Base-by-base conservation (phyloP, 2,888 invertebrate species). In the Sarcophaga variegata region DNA sequence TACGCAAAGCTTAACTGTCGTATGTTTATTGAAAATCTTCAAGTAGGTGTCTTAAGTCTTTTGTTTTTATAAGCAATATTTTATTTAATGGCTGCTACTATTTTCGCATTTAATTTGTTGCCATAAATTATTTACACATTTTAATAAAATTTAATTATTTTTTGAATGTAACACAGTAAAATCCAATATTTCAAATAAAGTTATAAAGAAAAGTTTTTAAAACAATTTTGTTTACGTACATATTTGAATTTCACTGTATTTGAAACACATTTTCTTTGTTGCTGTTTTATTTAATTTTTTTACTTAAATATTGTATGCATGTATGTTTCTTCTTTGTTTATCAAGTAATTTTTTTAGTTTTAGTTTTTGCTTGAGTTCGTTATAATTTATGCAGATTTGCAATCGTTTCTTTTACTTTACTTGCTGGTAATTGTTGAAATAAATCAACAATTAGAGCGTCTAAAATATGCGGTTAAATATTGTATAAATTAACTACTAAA, bases 371-470 rank as follows among this genome's bases (percentile, higher is more conserved):
- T 63, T 59, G n/a, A 54, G 67, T 63, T 83, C 37, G 83, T 69
- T 86, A 14, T 54, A 87, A 87, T 87, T 84, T 84, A 87, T 87
- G 84, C 81, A 84, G 74, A 81, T 83, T 81, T 87, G 83, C 66
- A 87, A 78, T 81, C 76, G 64, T 75, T 82, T 37, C 69, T 75
- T 70, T 75, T 59, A 66, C 45, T 70, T 75, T 59, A 66, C 45
- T 54, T 66, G 85, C 71, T 66, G 49, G 81, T 77, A 85, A 81
- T 77, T 72, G 77, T 77, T 85, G 81, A 85, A 85, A 81, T 85
- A 81, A 85, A 85, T 85, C 74, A 85, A 74, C 81, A 85, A 85
- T 85, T 85, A 85, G 81, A 85, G 85, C 85, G 81, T 81, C 85
- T 81, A 85, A 85, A 85, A 85, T 85, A 85, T 85, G 85, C 81